Percentiles rank a stretch among this genome's conserved stretches.
Evolutionary conservation across 2,888 invertebrate genomes (phyloP).

Genomic region (Chrysolina americana): DNA sequence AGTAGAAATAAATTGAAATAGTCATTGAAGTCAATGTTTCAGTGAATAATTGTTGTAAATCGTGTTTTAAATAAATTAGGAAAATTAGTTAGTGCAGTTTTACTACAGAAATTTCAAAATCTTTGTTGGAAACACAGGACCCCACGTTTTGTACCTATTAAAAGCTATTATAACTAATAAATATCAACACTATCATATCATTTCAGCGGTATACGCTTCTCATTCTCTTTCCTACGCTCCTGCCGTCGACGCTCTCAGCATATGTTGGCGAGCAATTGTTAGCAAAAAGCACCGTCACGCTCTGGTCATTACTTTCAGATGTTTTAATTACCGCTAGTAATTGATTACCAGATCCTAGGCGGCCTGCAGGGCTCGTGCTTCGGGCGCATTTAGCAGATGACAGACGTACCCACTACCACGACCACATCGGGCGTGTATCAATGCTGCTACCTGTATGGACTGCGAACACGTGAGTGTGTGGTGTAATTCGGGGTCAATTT

Average conservation of each 20-base stretch:
- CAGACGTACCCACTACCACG: constrained; percentile 25
- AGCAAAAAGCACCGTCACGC: constrained; percentile 64
- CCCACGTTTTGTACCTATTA: too few relatives aligned
- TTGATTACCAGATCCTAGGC: constrained; percentile 59
- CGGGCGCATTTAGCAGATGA: constrained; percentile 45
- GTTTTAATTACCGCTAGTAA: constrained; percentile 65
- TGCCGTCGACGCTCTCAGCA: constrained; percentile 24
- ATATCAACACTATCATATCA: background rate
- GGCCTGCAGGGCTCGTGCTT: constrained; percentile 27
- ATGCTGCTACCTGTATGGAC: background rate
- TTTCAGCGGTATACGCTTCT: background rate
- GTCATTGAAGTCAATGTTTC: too few relatives aligned
- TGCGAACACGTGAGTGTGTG: background rate
- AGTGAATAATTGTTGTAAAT: too few relatives aligned
- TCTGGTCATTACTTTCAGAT: constrained; percentile 65
- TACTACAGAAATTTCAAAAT: too few relatives aligned
- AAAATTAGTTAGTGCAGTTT: too few relatives aligned
- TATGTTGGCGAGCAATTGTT: constrained; percentile 54
- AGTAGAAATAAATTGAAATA: too few relatives aligned
- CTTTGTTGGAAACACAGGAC: too few relatives aligned
- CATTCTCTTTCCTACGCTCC: constrained; percentile 2
- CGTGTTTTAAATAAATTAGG: too few relatives aligned
- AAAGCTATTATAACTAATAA: background rate
- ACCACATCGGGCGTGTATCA: constrained; percentile 8
- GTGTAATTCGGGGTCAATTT: background rate